Conservation (phyloP, 2,797 vertebrate genomes). For the Notolepis coatsorum region DNA sequence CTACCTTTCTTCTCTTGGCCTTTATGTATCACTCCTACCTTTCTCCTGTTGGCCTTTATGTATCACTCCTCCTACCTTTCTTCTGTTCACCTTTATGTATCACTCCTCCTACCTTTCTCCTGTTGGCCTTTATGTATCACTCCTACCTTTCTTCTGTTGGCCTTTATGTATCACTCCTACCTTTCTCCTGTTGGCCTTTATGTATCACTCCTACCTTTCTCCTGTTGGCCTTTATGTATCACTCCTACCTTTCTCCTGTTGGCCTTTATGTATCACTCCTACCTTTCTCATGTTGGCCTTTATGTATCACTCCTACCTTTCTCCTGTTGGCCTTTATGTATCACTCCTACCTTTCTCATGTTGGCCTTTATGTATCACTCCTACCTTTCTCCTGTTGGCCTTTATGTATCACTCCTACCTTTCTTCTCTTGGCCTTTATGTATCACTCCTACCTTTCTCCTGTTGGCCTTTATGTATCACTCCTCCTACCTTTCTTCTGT, state of each 20-base stretch:
- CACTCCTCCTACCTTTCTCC: conserved; percentile 32
- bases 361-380: conserved; percentile 34
- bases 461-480: conserved; percentile 23
- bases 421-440: conserved; percentile 41
- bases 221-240: conserved; percentile 37
- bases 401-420: conserved; percentile 20
- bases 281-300: too few species aligned
- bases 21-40: conserved; percentile 31
- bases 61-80: too few species aligned
- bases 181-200: conserved; percentile 28
- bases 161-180: conserved; percentile 31
- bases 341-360: too few species aligned
- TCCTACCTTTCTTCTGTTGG: too few species aligned
- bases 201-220: too few species aligned
- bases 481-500: too few species aligned
- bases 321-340: conserved; percentile 29
- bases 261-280: conserved; percentile 22
- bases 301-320: conserved; percentile 26
- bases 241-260: conserved; percentile 25
- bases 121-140: conserved; percentile 23
- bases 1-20: too few species aligned
- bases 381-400: conserved; percentile 26
- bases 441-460: conserved; percentile 25
- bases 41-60: conserved; percentile 30
- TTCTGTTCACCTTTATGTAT: conserved; percentile 37